These are phyloP conservation scores for Protobothrops mucrosquamatus DNA, from an alignment of 2,113 vertebrate genomes.

Conservation along the genomic window DNA sequence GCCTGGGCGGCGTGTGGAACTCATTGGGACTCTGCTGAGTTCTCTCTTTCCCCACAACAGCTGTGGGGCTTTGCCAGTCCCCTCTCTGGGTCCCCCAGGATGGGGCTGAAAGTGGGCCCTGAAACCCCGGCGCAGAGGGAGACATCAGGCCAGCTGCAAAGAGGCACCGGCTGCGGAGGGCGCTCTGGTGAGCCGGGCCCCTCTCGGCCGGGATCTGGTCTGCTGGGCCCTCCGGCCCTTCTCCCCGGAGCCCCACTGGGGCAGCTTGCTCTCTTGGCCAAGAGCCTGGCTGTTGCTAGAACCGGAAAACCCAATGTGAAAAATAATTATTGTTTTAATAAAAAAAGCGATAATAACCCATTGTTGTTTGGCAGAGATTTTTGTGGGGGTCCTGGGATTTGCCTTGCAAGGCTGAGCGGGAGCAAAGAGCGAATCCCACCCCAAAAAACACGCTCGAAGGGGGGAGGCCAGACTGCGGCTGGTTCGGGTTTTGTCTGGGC, in stretches of 20 bases:
- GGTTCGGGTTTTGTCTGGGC: background rate
- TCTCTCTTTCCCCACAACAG: background rate
- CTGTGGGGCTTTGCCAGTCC: background rate
- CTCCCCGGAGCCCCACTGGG: rapidly evolving
- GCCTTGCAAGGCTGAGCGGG: too few relatives aligned
- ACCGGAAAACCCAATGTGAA: slow-evolving; percentile 41
- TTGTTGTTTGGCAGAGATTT: background rate
- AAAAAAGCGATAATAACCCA: slow-evolving; percentile 51
- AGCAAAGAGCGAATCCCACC: background rate
- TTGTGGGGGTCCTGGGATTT: background rate
- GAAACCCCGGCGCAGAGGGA: background rate
- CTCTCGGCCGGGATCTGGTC: background rate
- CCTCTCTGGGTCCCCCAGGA: background rate
- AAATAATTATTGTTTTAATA: slow-evolving; percentile 61
- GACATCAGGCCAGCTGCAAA: background rate
- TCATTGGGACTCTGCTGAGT: background rate
- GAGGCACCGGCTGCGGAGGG: background rate
- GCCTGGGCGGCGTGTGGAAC: background rate
- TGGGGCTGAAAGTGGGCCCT: background rate
- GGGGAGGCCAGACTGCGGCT: background rate
- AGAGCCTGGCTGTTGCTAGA: slow-evolving; percentile 63
- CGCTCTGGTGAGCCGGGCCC: background rate
- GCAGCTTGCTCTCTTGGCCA: background rate
- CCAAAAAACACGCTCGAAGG: background rate
- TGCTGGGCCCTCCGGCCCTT: background rate